phyloP scores from a whole-genome alignment of 2,888 invertebrate species.

The Agrotis clavis region DNA sequence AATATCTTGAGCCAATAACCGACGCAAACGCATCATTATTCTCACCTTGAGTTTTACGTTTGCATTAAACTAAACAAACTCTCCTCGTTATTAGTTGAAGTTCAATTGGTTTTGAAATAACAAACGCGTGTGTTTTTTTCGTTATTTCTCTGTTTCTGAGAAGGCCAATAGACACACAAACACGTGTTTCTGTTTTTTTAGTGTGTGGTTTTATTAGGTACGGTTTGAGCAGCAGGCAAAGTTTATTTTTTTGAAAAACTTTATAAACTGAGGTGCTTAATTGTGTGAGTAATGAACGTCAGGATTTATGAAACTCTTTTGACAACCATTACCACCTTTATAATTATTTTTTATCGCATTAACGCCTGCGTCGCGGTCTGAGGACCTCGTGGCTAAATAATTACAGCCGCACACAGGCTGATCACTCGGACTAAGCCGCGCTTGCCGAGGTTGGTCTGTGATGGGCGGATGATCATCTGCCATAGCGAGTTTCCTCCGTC shows the following conservation, averaged over 20 bases:
- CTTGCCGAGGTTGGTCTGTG: too few species aligned
- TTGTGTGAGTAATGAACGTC: too few species aligned
- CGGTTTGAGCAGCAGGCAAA: slow-evolving; percentile 5
- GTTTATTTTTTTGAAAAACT: slow-evolving; percentile 8
- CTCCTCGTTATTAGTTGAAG: slow-evolving; percentile 19
- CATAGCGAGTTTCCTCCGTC: too few species aligned
- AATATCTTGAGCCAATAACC: background rate
- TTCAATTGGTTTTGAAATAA: slow-evolving; percentile 41
- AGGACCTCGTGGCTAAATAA: too few species aligned
- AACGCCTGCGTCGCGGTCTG: too few species aligned
- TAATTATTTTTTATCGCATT: too few species aligned
- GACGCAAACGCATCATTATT: background rate
- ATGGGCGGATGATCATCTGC: too few species aligned
- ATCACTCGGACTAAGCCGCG: too few species aligned
- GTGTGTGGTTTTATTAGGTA: background rate
- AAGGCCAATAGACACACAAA: slow-evolving; percentile 27
- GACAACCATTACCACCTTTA: too few species aligned
- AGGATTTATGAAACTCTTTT: too few species aligned
- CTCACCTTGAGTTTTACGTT: slow-evolving; percentile 26
- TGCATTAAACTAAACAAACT: slow-evolving; percentile 21
- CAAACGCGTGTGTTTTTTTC: slow-evolving; percentile 30
- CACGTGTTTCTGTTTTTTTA: slow-evolving; percentile 24
- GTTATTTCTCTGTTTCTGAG: slow-evolving; percentile 27
- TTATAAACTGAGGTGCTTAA: background rate
- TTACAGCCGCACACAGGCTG: too few species aligned